Base-by-base conservation (phyloP, 2,797 vertebrate species). In the Macropus fuliginosus region DNA sequence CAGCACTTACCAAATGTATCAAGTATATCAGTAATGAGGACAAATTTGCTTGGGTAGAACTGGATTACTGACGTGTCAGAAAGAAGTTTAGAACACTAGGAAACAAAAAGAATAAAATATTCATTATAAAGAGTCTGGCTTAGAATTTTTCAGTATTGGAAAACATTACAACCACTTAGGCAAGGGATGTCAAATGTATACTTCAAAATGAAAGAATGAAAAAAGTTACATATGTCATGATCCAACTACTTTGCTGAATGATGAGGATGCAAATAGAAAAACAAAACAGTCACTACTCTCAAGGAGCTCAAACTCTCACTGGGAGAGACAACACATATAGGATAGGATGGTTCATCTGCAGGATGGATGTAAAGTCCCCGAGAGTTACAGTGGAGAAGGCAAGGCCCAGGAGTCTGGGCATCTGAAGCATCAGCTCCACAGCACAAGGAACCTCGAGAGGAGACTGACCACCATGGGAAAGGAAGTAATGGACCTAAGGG, bases 31-130 rank as follows among this genome's bases (percentile, higher is more conserved):
- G 99, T 99, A 98, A 99, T 99, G 95, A 99, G 99, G 95, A 99
- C 99, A 97, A 99, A 99, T 98, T 99, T 99, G 99, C 99, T 99
- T 91, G 99, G 99, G 98, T 99, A 99, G 98, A 99, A 99, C 98
- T 99, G 99, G 98, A 99, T 99, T 95, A 99, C 99, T 0, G 99
- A 99, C 0, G 99, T 99, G 98, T 99, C 99, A 0, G 99, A 99
- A 93, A 99, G 99, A 55, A 99, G 99, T 98, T 99, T 99, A 52
- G 99, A 99, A 98, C 99, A 99, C 99, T 99, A 97, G 90, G 96
- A 97, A 93, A 40, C 9, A 55, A 24, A 40, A 91, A 50, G 81
- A 52, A 28, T 55, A 59, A 56, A 29, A 92, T 29, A 94, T n/a
- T 95, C 54, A 96, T 5, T 92, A 14, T 11, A 46, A 54, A 29